Evolutionary conservation across 2,888 invertebrate genomes (phyloP).

Genomic region (Fragum sueziense): DNA sequence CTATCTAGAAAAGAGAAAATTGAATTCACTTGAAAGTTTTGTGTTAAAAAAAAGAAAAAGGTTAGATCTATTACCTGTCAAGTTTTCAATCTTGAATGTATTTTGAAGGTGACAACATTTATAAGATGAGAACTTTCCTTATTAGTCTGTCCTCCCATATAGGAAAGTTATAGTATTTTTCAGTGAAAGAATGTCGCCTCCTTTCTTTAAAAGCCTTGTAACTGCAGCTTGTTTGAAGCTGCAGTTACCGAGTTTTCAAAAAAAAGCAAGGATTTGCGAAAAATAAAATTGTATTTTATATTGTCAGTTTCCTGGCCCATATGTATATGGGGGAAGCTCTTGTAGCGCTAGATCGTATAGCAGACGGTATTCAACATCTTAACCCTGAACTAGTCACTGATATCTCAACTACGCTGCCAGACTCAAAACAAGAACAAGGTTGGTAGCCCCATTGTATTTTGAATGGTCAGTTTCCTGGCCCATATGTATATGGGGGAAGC

Average conservation of each 20-base stretch:
- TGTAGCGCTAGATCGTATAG: constrained; percentile 89
- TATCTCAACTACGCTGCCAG: constrained; percentile 76
- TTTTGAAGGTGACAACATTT: background rate
- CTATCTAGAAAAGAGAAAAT: no score
- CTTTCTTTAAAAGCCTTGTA: no score
- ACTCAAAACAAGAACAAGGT: constrained; percentile 74
- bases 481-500: constrained; percentile 96
- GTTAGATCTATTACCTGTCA: background rate
- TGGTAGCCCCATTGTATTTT: no score
- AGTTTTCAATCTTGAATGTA: background rate
- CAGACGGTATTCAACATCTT: constrained; percentile 92
- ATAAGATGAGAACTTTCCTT: no score
- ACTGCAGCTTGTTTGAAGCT: no score
- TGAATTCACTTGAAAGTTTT: background rate
- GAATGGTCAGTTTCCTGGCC: constrained; percentile 86
- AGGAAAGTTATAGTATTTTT: no score
- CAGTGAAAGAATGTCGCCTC: no score
- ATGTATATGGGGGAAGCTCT: constrained; percentile 95
- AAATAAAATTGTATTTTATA: no score
- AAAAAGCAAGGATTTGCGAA: no score
- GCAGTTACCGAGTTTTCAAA: no score
- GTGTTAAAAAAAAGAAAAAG: background rate
- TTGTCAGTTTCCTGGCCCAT: constrained; percentile 87
- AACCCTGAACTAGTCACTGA: constrained; percentile 84
- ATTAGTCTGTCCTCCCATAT: no score